Conservation (phyloP, 2,113 vertebrate genomes). For the Entomyzon cyanotis region DNA sequence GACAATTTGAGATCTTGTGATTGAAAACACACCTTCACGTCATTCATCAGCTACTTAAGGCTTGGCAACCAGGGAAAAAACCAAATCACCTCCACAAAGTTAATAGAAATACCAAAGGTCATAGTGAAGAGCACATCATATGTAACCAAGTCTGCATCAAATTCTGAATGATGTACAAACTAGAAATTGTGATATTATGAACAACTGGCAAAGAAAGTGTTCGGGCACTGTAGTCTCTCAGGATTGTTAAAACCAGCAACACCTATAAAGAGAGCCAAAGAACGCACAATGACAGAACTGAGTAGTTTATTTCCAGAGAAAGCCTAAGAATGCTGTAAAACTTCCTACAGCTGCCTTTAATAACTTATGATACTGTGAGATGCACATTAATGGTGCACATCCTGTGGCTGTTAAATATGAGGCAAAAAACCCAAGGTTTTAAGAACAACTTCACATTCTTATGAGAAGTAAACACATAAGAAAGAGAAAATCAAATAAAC, state of each 20-base stretch:
- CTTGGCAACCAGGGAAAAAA: neutral
- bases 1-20: neutral
- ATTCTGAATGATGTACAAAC: neutral
- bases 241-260: neutral
- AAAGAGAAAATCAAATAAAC: neutral
- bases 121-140: fast-evolving
- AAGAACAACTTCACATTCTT: neutral
- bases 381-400: fast-evolving
- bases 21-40: neutral
- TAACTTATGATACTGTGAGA: fast-evolving
- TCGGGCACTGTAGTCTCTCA: neutral
- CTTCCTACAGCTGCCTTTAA: neutral
- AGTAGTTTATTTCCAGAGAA: neutral
- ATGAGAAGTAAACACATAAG: neutral
- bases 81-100: fast-evolving
- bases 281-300: neutral
- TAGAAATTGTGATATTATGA: neutral
- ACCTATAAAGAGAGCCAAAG: neutral
- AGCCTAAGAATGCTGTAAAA: neutral
- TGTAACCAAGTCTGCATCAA: neutral
- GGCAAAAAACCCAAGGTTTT: neutral
- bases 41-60: neutral
- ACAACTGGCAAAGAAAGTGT: neutral
- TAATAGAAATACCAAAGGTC: neutral
- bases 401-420: neutral